These are phyloP conservation scores for Pilophorus perplexus DNA, from an alignment of 2,888 invertebrate genomes.

Conservation along the genomic window DNA sequence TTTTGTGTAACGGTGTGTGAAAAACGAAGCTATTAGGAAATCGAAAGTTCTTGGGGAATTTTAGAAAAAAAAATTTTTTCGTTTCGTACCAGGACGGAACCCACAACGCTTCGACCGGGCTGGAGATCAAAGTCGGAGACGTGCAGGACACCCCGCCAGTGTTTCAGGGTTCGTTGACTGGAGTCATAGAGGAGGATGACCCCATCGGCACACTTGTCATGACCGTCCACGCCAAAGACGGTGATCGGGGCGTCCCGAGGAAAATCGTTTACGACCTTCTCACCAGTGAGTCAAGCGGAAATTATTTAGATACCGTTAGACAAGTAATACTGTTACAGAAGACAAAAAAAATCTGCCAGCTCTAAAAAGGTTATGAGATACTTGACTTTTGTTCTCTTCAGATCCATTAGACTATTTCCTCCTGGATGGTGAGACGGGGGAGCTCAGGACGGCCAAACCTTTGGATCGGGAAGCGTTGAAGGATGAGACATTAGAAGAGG, in stretches of 20 bases:
- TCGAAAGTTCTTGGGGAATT: too few relatives aligned
- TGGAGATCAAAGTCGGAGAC: slow-evolving; percentile 76
- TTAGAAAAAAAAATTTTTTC: too few relatives aligned
- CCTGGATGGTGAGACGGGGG: slow-evolving; percentile 74
- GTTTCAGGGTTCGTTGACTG: slow-evolving; percentile 75
- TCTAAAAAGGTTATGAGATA: not conserved
- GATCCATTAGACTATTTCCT: slow-evolving; percentile 86
- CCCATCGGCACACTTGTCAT: slow-evolving; percentile 78
- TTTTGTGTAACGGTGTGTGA: too few relatives aligned
- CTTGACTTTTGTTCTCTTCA: slow-evolving; percentile 51
- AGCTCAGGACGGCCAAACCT: slow-evolving; percentile 77
- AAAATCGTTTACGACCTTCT: slow-evolving; percentile 74
- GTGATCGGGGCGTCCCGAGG: slow-evolving; percentile 78
- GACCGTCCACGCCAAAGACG: slow-evolving; percentile 77
- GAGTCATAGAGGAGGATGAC: slow-evolving; percentile 76
- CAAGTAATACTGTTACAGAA: not conserved
- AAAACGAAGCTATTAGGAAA: too few relatives aligned
- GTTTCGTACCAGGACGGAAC: slow-evolving; percentile 67
- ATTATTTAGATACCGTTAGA: too few relatives aligned
- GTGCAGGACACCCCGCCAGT: slow-evolving; percentile 84
- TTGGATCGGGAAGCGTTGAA: slow-evolving; percentile 80
- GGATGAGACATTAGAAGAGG: slow-evolving; percentile 54
- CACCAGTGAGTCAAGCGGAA: slow-evolving; percentile 62
- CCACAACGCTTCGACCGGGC: slow-evolving; percentile 68
- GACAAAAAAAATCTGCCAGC: not conserved